Conservation (phyloP, 2,888 invertebrate species). For the Eupithecia exiguata region DNA sequence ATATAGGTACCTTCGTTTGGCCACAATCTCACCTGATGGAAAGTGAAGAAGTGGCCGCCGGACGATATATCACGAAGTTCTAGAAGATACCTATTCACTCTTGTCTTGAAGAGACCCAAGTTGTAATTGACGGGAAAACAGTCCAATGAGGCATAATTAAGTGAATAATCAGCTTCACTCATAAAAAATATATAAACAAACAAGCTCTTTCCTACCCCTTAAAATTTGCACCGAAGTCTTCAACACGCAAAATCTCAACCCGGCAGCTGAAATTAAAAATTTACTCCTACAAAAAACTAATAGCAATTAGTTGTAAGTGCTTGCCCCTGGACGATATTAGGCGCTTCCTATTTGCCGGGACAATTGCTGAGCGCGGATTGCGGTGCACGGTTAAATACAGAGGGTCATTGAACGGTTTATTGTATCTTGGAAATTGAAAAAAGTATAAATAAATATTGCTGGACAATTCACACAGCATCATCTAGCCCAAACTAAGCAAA, state of each 20-base stretch:
- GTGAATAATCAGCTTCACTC: not conserved
- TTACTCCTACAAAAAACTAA: conserved; percentile 55
- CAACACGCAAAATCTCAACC: not conserved
- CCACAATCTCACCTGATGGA: too few species aligned
- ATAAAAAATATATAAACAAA: not conserved
- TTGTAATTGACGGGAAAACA: too few species aligned
- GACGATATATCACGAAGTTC: too few species aligned
- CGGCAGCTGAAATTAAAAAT: conserved; percentile 48
- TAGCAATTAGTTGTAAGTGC: conserved; percentile 58
- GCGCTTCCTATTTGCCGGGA: conserved; percentile 52
- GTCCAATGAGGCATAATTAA: too few species aligned
- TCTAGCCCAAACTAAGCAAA: too few species aligned
- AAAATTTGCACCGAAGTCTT: not conserved
- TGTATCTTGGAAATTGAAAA: conserved; percentile 8
- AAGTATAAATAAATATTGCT: not conserved
- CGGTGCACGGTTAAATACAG: not conserved
- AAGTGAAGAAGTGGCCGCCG: too few species aligned
- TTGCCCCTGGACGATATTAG: conserved; percentile 54
- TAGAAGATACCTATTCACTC: too few species aligned
- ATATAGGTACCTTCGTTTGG: too few species aligned
- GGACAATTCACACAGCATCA: too few species aligned
- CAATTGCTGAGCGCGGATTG: conserved; percentile 46
- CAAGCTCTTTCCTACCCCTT: not conserved
- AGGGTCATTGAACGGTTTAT: conserved; percentile 17
- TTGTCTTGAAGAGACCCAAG: too few species aligned